Base-by-base conservation (phyloP, 2,797 vertebrate genomes). In the Muscicapa comitata region DNA sequence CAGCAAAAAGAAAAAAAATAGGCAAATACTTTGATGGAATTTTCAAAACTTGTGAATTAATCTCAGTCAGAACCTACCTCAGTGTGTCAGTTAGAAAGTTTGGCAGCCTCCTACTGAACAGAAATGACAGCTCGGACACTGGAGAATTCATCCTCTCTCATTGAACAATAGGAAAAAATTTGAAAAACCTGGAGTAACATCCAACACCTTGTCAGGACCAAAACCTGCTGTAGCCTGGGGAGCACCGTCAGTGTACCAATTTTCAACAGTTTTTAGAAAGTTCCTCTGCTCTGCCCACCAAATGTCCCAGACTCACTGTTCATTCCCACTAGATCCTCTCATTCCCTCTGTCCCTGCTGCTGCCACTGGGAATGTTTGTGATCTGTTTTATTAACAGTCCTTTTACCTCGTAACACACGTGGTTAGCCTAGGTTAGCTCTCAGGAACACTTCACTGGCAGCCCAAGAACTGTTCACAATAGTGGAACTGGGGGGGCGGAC, bases 401-500 rank as follows among this genome's bases (percentile, higher is more conserved):
- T 61, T 84, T 57, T 20, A 6, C 6, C 20, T 6, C 21, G 14
- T 2, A 8, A 17, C 14, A 35, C 8, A 45, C 3, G 1, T 13
- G 4, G 31, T 55, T 24, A 59, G 43, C 14, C 31, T 16, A n/a
- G 11, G 10, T 61, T 31, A 25, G 7, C 13, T 37, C 28, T 58
- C 86, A n/a, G 29, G 38, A 17, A 9, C 1, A 0, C 5, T 42
- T 68, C 55, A 37, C 7, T 37, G 37, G 21, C 33, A 77, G 18
- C 11, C 6, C 20, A 55, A 25, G 4, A 23, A n/a, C 9, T 12
- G 10, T 4, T 10, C 51, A 19, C 19, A 45, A 42, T 3, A 51
- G 13, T 17, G 42, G n/a, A 67, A 48, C 2, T 23, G 2, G 1
- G 4, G 3, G 3, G 17, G 3, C 3, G 17, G 0, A 45, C 7